Evolutionary conservation across 2,888 invertebrate species (phyloP).

Genomic region (Gymnosoma rotundatum): DNA sequence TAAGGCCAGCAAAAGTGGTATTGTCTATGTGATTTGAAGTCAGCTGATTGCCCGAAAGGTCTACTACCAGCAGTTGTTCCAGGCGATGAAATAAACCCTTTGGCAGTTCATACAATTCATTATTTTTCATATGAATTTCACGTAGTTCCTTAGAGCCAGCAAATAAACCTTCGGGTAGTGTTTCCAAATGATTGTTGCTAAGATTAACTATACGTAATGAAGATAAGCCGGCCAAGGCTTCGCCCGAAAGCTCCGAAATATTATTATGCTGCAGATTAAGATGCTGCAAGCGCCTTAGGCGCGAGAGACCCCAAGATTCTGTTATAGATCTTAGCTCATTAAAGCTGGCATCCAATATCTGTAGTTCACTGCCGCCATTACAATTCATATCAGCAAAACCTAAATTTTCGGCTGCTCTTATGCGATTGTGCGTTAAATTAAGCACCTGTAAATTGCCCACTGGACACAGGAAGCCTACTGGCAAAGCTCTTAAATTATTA

Average conservation of each 20-base stretch:
- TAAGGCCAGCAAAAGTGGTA: constrained; percentile 93
- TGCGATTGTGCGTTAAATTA: constrained; percentile 92
- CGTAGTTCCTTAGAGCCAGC: constrained; percentile 90
- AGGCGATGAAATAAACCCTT: constrained; percentile 92
- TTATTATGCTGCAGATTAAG: constrained; percentile 92
- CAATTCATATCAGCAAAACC: constrained; percentile 86
- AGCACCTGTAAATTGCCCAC: constrained; percentile 90
- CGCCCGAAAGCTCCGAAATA: constrained; percentile 90
- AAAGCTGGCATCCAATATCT: constrained; percentile 90
- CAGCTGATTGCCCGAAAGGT: constrained; percentile 92
- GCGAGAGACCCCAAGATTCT: constrained; percentile 89
- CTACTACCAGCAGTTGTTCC: constrained; percentile 91
- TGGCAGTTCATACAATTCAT: constrained; percentile 91
- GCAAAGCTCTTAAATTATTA: constrained; percentile 91
- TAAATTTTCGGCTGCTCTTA: constrained; percentile 89
- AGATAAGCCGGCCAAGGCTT: constrained; percentile 90
- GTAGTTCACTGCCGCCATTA: constrained; percentile 87
- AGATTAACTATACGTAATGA: constrained; percentile 92
- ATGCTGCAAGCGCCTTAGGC: constrained; percentile 89
- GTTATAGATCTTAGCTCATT: constrained; percentile 89
- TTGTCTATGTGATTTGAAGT: constrained; percentile 93
- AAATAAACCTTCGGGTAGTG: constrained; percentile 92
- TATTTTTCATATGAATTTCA: constrained; percentile 92
- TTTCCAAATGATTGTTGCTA: constrained; percentile 92
- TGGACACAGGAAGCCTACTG: constrained; percentile 90